phyloP scores from a whole-genome alignment of 2,113 vertebrate species.

The Dryoscopus gambensis region DNA sequence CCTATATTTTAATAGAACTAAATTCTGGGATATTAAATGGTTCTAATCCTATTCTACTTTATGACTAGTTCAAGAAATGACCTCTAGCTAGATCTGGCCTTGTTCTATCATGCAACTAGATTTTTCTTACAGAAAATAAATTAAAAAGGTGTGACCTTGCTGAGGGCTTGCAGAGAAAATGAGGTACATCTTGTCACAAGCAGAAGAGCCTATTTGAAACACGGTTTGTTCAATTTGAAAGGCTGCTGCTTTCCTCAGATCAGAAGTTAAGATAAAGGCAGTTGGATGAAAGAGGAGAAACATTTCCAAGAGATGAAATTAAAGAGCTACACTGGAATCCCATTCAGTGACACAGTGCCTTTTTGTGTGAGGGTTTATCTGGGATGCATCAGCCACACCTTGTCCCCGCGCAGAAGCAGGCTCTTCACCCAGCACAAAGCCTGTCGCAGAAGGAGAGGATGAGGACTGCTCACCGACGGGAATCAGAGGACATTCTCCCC shows the following conservation, averaged over 20 bases:
- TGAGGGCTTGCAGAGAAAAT: constrained; percentile 91
- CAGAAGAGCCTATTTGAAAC: constrained; percentile 88
- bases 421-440: constrained; percentile 74
- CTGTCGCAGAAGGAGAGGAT: constrained; percentile 15
- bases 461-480: neutral
- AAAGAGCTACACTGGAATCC: constrained; percentile 87
- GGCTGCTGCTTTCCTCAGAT: constrained; percentile 82
- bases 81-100: constrained; percentile 89
- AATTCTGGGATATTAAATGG: constrained; percentile 64
- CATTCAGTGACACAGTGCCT: constrained; percentile 73
- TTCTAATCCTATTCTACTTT: constrained; percentile 81
- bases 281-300: constrained; percentile 79
- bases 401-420: constrained; percentile 60
- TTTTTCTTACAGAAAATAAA: constrained; percentile 90
- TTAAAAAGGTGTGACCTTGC: constrained; percentile 97
- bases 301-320: constrained; percentile 84
- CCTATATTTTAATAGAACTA: neutral
- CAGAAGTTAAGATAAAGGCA: constrained; percentile 80
- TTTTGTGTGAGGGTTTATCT: constrained; percentile 79
- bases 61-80: constrained; percentile 86
- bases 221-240: constrained; percentile 91
- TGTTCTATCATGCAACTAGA: constrained; percentile 80
- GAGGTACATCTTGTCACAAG: constrained; percentile 92
- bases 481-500: constrained; percentile 26
- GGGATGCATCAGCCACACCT: constrained; percentile 77